These are phyloP conservation scores for Rynchops niger DNA, from an alignment of 2,113 vertebrate genomes.

Conservation along the genomic window DNA sequence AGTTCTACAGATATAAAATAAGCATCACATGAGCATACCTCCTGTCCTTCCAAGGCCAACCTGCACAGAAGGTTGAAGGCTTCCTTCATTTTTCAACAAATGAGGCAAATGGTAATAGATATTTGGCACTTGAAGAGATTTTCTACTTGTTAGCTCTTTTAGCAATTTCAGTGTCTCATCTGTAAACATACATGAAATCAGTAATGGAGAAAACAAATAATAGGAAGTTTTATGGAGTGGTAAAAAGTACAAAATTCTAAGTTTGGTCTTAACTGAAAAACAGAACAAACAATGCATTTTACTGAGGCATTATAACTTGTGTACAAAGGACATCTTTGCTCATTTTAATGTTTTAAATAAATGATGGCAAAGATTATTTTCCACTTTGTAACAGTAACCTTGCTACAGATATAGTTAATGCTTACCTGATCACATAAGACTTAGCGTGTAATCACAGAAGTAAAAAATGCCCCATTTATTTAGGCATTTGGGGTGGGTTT, in stretches of 20 bases:
- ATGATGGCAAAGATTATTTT: not conserved
- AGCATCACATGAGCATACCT: conserved; percentile 74
- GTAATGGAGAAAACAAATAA: not conserved
- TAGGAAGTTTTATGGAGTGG: not conserved
- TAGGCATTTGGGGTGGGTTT: not conserved
- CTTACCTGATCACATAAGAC: not conserved
- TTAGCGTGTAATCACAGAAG: not conserved
- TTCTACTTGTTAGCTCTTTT: conserved; percentile 90
- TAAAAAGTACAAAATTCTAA: not conserved
- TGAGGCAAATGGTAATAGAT: conserved; percentile 99
- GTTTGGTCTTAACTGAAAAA: not conserved
- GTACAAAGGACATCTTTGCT: not conserved
- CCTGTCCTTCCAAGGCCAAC: conserved; percentile 90
- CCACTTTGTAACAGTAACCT: not conserved
- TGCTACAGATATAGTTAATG: not conserved
- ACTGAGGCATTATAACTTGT: not conserved
- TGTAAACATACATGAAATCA: conserved; percentile 66
- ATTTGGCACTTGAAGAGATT: conserved; percentile 96
- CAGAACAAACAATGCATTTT: not conserved
- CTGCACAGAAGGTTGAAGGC: conserved; percentile 94
- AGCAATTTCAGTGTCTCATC: conserved; percentile 94
- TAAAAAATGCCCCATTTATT: not conserved
- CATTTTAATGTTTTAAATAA: not conserved
- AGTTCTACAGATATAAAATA: not conserved
- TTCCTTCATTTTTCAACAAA: conserved; percentile 94